A percentile compares a stretch with the other conserved stretches of the same genome.
phyloP scores from a whole-genome alignment of 2,888 invertebrate genomes.

The Rapana venosa region DNA sequence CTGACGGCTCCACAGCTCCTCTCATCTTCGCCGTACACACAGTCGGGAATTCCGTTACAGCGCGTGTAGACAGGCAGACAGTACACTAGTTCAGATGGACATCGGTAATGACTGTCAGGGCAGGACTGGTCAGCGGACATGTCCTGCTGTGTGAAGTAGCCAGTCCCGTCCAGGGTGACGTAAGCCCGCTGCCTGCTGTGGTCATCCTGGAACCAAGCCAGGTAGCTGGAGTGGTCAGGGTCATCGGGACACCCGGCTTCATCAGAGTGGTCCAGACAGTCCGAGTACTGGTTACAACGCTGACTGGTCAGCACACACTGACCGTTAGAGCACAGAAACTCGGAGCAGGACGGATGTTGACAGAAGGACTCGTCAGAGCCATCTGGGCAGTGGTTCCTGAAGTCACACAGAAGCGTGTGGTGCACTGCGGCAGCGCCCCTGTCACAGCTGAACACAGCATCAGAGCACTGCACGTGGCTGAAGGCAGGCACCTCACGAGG shows the following conservation, averaged over 20 bases:
- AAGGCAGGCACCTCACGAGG: no score
- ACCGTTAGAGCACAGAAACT: no score
- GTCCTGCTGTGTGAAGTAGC: background rate
- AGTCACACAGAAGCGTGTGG: slow-evolving; percentile 18
- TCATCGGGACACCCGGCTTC: background rate
- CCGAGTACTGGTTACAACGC: background rate
- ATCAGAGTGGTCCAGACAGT: background rate
- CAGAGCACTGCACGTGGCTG: background rate
- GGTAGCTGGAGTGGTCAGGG: no score
- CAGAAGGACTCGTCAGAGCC: slow-evolving; percentile 20
- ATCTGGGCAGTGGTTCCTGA: slow-evolving; percentile 2
- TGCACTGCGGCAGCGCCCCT: background rate
- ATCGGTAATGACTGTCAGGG: background rate
- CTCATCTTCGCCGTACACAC: slow-evolving; percentile 8
- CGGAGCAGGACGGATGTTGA: background rate
- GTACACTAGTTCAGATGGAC: background rate
- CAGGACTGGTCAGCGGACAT: background rate
- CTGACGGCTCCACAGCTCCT: background rate
- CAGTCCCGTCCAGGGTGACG: background rate
- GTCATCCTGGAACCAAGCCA: background rate
- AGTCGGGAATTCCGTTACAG: background rate
- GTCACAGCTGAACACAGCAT: background rate
- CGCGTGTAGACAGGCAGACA: slow-evolving; percentile 15
- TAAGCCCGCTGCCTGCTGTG: background rate
- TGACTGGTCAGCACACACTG: background rate